A percentile compares a stretch with the other conserved stretches of the same genome.
Conservation (phyloP, 1,140 invertebrate species). For the Piezodorus guildinii region DNA sequence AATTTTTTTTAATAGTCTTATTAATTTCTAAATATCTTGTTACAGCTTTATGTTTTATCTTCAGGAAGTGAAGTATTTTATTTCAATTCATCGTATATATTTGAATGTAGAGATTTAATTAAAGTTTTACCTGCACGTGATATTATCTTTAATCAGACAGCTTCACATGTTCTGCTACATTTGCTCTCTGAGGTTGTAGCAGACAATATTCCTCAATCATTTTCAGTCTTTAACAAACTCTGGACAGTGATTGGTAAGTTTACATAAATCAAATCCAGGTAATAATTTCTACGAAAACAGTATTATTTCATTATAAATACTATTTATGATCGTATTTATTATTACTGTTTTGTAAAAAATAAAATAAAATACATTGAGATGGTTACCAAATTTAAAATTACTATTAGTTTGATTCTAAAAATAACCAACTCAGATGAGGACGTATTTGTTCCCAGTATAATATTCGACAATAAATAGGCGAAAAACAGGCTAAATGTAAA, state of each 20-base stretch:
- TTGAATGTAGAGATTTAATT: background rate
- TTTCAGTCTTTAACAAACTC: background rate
- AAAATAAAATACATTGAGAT: too few species aligned
- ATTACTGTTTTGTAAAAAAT: too few species aligned
- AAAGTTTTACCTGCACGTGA: background rate
- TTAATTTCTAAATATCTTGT: background rate
- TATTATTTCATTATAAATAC: too few species aligned
- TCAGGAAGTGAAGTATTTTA: background rate
- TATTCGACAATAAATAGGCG: too few species aligned
- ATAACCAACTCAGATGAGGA: too few species aligned
- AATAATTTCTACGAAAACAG: too few species aligned
- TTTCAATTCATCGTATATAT: background rate
- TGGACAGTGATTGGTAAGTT: background rate
- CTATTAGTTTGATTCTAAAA: too few species aligned
- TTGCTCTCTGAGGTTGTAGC: background rate
- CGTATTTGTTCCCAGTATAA: too few species aligned
- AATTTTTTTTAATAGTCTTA: background rate
- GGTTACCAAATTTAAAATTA: too few species aligned
- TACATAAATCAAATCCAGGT: too few species aligned
- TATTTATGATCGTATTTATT: too few species aligned
- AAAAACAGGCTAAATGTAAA: too few species aligned
- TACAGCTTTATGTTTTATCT: background rate
- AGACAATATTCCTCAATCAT: background rate
- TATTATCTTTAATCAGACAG: background rate
- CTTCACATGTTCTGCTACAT: background rate